Evolutionary conservation across 2,888 invertebrate species (phyloP), one percentile per base, ranked within the genome.

Genomic region (Lasiommata megera): DNA sequence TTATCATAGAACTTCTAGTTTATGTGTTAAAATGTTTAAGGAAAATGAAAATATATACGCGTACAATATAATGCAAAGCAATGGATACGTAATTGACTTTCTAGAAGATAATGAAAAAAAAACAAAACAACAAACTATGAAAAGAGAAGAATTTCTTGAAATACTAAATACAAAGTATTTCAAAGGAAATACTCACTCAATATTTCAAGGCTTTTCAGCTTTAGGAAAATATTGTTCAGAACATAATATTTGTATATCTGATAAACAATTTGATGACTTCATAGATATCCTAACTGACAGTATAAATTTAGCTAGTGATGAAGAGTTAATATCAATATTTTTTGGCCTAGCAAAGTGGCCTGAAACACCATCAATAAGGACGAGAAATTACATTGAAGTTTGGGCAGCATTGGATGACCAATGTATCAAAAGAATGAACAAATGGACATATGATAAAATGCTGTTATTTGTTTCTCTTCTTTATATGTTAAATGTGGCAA

Each of bases 321-420:
- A 92, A 0, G 91, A 95, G 71, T 67, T 96, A 23, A 73, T 88
- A 44, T 76, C 76, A 12, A 65, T 94, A 29, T 84, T 95, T 62
- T 77, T 80, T 52, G 80, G 87, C 48, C 63, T 95, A 7, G 71
- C 72, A 1, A 72, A 87, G 40, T 92, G 93, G 81, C 93, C 94
- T 0, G 74, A 79, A 48, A 88, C 92, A 12, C 76, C 79, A 14
- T 88, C 92, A 0, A 79, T 91, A 7, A 82, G 88, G 53, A 85
- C 92, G 3, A 89, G 92, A 58, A 94, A 94, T 76, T 94, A 86
- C 68, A 87, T 92, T 56, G 92, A 93, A 69, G 78, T 96, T 0
- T 94, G 94, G 94, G 93, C 91, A 51, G 92, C 93, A 9, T 71
- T 96, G 47, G 95, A 96, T 73, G 91, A 93, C 65, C 92, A 93